Percentiles rank a stretch among this genome's conserved stretches.
Conservation (phyloP, 2,888 invertebrate species). For the Archips xylosteana region DNA sequence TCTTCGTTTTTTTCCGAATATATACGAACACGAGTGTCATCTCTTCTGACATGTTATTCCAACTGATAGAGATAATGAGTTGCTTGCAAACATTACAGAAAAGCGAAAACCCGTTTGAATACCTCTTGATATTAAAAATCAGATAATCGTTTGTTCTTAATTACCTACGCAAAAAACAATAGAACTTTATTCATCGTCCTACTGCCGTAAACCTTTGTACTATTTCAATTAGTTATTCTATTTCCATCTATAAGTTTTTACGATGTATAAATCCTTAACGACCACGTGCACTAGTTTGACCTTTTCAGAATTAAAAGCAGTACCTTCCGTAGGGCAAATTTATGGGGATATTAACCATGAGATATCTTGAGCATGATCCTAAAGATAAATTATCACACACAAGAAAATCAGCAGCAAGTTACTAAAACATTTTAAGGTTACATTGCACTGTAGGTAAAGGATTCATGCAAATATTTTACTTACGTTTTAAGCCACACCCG, state of each 20-base stretch:
- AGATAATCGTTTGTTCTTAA: neutral
- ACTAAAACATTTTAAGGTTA: slow-evolving; percentile 49
- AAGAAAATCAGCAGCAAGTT: slow-evolving; percentile 10
- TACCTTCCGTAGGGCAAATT: neutral
- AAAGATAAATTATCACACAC: neutral
- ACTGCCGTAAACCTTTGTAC: neutral
- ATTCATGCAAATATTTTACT: slow-evolving; percentile 14
- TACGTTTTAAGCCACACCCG: slow-evolving; percentile 8
- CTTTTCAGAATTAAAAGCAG: neutral
- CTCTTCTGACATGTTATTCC: slow-evolving; percentile 6
- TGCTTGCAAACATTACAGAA: slow-evolving; percentile 12
- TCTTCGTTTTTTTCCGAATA: neutral
- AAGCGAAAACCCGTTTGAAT: neutral
- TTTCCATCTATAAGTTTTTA: neutral
- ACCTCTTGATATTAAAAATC: neutral
- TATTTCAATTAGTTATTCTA: neutral
- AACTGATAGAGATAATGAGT: slow-evolving; percentile 7
- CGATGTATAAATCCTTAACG: neutral
- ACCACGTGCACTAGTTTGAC: slow-evolving; percentile 16
- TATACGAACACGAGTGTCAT: slow-evolving; percentile 5
- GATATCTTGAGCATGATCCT: neutral
- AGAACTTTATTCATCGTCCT: neutral
- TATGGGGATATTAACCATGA: neutral
- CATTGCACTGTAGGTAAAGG: slow-evolving; percentile 2
- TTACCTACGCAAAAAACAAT: too few relatives aligned